Conservation (phyloP, 2,888 invertebrate species). For the Ferrisia virgata region DNA sequence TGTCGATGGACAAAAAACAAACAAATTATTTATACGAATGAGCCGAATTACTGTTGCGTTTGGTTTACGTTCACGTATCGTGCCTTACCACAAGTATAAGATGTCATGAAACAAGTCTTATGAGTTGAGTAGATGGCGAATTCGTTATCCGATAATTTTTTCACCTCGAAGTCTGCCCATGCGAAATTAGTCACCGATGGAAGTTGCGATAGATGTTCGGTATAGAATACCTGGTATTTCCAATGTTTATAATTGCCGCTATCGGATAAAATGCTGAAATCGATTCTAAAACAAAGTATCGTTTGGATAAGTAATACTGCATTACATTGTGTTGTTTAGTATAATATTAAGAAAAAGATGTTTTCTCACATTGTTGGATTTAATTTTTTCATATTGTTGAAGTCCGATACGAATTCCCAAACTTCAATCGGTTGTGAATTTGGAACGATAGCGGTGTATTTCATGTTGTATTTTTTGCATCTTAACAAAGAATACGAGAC, state of each 20-base stretch:
- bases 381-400: slow-evolving; percentile 67
- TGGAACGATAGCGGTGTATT: slow-evolving; percentile 55
- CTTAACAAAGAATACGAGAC: background rate
- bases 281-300: slow-evolving; percentile 56
- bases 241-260: slow-evolving; percentile 66
- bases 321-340: no score
- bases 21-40: background rate
- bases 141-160: slow-evolving; percentile 54
- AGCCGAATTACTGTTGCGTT: background rate
- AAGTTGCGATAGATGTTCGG: slow-evolving; percentile 64
- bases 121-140: slow-evolving; percentile 63
- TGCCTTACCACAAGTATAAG: slow-evolving; percentile 62
- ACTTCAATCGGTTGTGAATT: slow-evolving; percentile 61
- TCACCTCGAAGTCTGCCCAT: slow-evolving; percentile 61
- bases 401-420: slow-evolving; percentile 74
- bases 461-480: slow-evolving; percentile 47
- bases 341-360: background rate
- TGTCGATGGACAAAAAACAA: slow-evolving; percentile 25
- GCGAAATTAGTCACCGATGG: slow-evolving; percentile 62
- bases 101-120: slow-evolving; percentile 62
- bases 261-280: slow-evolving; percentile 64
- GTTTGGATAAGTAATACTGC: no score
- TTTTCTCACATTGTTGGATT: slow-evolving; percentile 70
- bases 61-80: no score
- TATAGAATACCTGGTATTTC: slow-evolving; percentile 64